Base-by-base conservation (phyloP, 1,140 invertebrate genomes). In the Wiebesia pumilae region DNA sequence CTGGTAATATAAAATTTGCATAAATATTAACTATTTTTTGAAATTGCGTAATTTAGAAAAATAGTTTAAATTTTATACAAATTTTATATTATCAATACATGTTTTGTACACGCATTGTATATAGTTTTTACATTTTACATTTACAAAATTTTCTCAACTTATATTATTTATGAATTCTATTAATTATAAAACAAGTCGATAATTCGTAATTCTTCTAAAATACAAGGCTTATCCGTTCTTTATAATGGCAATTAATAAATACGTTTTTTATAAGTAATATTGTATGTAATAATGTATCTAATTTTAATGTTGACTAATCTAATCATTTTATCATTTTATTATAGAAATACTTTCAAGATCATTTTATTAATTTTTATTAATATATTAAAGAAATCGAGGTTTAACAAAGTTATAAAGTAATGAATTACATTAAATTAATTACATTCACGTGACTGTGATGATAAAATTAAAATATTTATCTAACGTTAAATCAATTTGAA, bases 271-370 rank as follows among this genome's bases (percentile, higher is more conserved):
- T 33, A 19, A 30, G 33, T 1, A 38, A 30, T 40, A 78, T 27
- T 80, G 40, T 33, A 19, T 51, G 33, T 1, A 38, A 30, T 40
- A 62, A 35, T 58, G 67, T 69, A 69, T 69, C 19, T 33, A 27
- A 0, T 35, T 35, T 78, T 54, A 78, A n/a, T 54, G 3, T 30
- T 24, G 30, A 51, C 47, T 16, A 47, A 47, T 54, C 6, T 19
- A 33, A 35, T 78, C 38, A 38, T 7, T 80, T 62, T 40, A 12
- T 65, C 24, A 30, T 78, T 62, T 77, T 78, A 84, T 78, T 33
- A 77, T 78, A 84, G n/a, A 84, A 84, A 84, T 84, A 84, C 83
- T 84, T 84, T 84, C 83, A 84, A 78, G 27, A 38, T 84, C 35
- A 35, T 65, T n/a, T 62, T 14, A 1, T 84, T 12, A 16, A 54